phyloP scores from a whole-genome alignment of 2,113 vertebrate species.

The Brachionichthys hirsutus region DNA sequence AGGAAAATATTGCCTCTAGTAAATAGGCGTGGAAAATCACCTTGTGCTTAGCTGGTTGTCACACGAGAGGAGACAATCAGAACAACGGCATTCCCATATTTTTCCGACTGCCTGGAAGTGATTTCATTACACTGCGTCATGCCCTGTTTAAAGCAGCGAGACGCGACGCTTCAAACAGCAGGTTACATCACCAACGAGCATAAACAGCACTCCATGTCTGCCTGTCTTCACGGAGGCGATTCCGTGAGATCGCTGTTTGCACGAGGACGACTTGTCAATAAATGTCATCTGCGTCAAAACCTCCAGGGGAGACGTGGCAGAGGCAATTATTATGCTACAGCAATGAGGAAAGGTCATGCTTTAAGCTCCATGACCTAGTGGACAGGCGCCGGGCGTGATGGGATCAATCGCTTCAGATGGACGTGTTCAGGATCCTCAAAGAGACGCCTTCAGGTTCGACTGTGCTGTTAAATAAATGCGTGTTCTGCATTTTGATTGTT shows the following conservation, averaged over 20 bases:
- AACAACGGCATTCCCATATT: conserved; percentile 13
- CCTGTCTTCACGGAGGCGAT: conserved; percentile 19
- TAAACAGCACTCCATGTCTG: conserved; percentile 27
- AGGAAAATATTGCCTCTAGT: neutral
- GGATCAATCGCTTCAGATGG: conserved; percentile 33
- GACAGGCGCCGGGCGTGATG: conserved; percentile 28
- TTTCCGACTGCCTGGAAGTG: conserved; percentile 6
- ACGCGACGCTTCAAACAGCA: too few relatives aligned
- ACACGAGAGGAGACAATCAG: neutral
- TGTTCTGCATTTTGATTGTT: neutral
- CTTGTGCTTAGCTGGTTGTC: conserved; percentile 3
- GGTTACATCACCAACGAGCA: too few relatives aligned
- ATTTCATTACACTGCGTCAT: conserved; percentile 13
- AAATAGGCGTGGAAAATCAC: neutral
- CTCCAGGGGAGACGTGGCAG: conserved; percentile 31
- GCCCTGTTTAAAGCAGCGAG: neutral
- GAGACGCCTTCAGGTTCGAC: neutral
- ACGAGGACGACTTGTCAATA: conserved; percentile 39
- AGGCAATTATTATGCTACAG: conserved; percentile 40
- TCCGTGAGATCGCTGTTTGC: conserved; percentile 1
- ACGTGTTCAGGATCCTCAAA: conserved; percentile 15
- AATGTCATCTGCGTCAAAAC: conserved; percentile 45
- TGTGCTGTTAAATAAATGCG: conserved; percentile 10
- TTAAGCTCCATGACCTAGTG: conserved; percentile 27
- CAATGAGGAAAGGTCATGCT: conserved; percentile 44